These are phyloP conservation scores for Silurus lanzhouensis DNA, from an alignment of 2,797 vertebrate species.

Conservation along the genomic window DNA sequence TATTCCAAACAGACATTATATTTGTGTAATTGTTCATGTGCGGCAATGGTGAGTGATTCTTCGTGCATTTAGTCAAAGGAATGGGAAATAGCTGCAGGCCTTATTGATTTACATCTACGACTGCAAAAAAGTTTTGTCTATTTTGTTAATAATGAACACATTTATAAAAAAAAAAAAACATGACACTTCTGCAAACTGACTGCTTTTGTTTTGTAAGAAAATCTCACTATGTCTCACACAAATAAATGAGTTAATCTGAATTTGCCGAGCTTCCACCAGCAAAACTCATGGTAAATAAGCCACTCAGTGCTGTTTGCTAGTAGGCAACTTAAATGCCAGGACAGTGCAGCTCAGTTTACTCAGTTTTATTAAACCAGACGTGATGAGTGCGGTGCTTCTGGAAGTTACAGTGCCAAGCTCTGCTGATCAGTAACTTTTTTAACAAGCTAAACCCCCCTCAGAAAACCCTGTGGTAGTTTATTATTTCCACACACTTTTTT, in stretches of 20 bases:
- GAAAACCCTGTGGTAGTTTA: neutral
- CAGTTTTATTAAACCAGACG: neutral
- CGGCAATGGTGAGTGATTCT: neutral
- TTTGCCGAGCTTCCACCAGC: neutral
- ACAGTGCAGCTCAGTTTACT: neutral
- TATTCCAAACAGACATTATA: neutral
- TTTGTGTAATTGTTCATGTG: neutral
- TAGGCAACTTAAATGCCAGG: neutral
- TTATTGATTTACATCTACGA: neutral
- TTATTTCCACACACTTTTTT: neutral
- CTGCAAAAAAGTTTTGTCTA: neutral
- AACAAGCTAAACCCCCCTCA: neutral
- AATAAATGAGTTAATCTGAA: neutral
- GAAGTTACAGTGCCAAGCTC: neutral
- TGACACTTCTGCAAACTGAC: neutral
- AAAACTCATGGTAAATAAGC: neutral
- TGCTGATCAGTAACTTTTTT: conserved; percentile 21
- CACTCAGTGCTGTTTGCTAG: neutral
- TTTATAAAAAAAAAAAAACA: neutral
- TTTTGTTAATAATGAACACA: neutral
- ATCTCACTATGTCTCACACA: neutral
- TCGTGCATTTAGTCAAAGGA: neutral
- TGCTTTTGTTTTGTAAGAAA: neutral
- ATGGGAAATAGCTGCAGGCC: neutral
- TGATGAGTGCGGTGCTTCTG: neutral